Conservation (phyloP, 2,888 invertebrate genomes). For the Ceriagrion tenellum region DNA sequence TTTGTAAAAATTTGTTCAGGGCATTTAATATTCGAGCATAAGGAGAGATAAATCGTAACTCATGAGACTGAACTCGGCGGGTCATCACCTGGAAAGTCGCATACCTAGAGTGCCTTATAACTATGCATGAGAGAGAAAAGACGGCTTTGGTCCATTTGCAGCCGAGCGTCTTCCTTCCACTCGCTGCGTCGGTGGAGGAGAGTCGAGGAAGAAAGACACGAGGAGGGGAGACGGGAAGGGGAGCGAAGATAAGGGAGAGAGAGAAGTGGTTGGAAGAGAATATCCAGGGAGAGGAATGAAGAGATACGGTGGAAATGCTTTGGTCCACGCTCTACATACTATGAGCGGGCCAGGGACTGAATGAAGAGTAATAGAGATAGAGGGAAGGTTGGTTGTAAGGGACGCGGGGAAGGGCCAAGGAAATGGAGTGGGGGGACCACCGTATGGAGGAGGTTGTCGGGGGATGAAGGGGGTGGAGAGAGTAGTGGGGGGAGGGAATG, state of each 20-base stretch:
- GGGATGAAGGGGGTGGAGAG: background rate
- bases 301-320: constrained; percentile 31
- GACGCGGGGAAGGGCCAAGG: background rate
- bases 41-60: too few species aligned
- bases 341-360: background rate
- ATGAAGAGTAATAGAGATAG: constrained; percentile 30
- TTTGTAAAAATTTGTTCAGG: too few species aligned
- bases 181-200: background rate
- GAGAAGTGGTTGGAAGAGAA: background rate
- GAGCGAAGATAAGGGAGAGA: background rate
- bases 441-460: background rate
- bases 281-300: constrained; percentile 22
- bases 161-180: background rate
- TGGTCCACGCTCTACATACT: constrained; percentile 12
- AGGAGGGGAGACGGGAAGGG: background rate
- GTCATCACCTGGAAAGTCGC: too few species aligned
- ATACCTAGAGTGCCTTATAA: too few species aligned
- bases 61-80: too few species aligned
- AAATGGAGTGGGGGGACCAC: background rate
- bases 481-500: background rate
- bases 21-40: too few species aligned
- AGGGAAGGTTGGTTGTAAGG: background rate
- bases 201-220: background rate
- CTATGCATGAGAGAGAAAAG: background rate
- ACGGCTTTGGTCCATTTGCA: background rate